Percentiles rank a stretch among this genome's conserved stretches.
phyloP scores from a whole-genome alignment of 2,113 vertebrate genomes.

The Beaufortia kweichowensis region DNA sequence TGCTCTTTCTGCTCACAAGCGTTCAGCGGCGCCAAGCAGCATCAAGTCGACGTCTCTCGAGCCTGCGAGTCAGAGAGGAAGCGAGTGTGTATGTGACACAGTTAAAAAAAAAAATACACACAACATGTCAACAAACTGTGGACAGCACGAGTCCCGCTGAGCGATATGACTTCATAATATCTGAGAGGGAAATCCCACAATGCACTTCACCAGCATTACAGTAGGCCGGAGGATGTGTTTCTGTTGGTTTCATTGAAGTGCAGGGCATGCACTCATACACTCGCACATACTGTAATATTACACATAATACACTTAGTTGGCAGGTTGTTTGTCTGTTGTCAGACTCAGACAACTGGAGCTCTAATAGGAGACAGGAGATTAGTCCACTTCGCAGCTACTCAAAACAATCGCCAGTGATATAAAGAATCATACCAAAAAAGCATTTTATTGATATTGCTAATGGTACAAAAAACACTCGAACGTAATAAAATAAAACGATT shows the following conservation, averaged over 20 bases:
- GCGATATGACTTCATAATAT: neutral
- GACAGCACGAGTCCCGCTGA: neutral
- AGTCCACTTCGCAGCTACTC: constrained; percentile 27
- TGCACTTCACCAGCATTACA: constrained; percentile 13
- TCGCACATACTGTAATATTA: too few species aligned
- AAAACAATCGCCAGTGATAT: neutral
- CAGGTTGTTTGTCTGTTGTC: constrained; percentile 42
- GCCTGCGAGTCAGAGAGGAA: neutral
- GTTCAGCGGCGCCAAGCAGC: neutral
- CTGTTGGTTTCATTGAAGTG: neutral
- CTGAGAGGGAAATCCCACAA: neutral
- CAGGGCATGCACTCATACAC: neutral
- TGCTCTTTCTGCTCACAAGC: constrained; percentile 9
- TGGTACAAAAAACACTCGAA: neutral
- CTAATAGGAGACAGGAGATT: constrained; percentile 40
- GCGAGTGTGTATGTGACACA: neutral
- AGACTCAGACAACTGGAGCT: constrained; percentile 17
- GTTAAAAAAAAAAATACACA: neutral
- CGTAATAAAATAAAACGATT: neutral
- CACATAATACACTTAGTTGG: too few species aligned
- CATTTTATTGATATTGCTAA: neutral
- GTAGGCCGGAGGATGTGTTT: neutral
- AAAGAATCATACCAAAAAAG: neutral
- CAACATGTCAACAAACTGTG: constrained; percentile 2
- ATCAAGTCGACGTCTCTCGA: constrained; percentile 5